Evolutionary conservation across 2,888 invertebrate species (phyloP), one percentile per base, ranked within the genome.

Genomic region (Ommatoiulus sabulosus): DNA sequence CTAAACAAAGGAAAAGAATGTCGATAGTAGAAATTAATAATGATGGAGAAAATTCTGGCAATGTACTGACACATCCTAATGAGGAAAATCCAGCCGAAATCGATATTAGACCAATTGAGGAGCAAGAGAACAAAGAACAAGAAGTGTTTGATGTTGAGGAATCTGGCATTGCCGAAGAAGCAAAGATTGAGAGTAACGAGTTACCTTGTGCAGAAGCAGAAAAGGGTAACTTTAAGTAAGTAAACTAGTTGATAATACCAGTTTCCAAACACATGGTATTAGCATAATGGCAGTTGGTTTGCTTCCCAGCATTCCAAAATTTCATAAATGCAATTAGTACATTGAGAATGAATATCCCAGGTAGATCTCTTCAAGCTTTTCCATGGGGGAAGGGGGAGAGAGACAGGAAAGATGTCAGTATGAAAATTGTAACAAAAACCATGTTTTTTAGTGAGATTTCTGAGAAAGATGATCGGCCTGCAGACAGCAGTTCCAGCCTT

Each of bases 1-100:
- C 57, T n/a, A 63, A 63, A 6, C 57, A 63, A 63, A 63, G 57
- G 57, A 63, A 63, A n/a, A 63, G 57, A 63, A 63, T 63, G 57
- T 63, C 57, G 6, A 63, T 63, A 63, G n/a, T 6, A 63, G 57
- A 63, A 63, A 63, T 63, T 17, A 10, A 63, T n/a, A 63, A 63
- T 6, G 57, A 63, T n/a, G n/a, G n/a, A 1, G n/a, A 63, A 63
- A 5, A 3, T 63, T n/a, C 57, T 3, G 57, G 6, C 57, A 63
- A 3, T 4, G 57, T 46, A 46, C 5, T 3, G 48, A 10, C 10
- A 7, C 15, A 3, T 15, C 12, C 4, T 48, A 48, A 8, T 8
- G 8, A 48, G n/a, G 57, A 63, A 63, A 63, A 63, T 3, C 57
- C 57, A n/a, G 57, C 57, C 3, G 57, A 63, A 63, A 63, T 15